These are phyloP conservation scores for Dioctria rufipes DNA, from an alignment of 2,888 invertebrate species.

Conservation along the genomic window DNA sequence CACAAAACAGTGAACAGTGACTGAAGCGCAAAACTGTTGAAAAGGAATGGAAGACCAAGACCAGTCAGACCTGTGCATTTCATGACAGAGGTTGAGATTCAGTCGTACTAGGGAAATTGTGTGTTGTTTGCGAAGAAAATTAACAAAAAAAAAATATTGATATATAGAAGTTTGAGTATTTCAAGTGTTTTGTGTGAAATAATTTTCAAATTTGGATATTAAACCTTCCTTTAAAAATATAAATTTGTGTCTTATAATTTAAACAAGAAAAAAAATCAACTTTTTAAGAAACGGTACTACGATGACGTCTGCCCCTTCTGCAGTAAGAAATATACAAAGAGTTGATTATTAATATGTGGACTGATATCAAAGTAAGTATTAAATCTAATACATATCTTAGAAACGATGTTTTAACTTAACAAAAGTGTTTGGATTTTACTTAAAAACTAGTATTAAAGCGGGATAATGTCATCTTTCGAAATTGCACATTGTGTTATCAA, in stretches of 20 bases:
- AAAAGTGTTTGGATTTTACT: not conserved
- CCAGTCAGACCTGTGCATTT: slow-evolving; percentile 60
- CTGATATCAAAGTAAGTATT: slow-evolving; percentile 46
- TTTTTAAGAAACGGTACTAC: not conserved
- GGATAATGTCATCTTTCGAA: slow-evolving; percentile 7
- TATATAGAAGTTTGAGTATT: not conserved
- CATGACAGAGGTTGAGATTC: slow-evolving; percentile 58
- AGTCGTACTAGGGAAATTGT: slow-evolving; percentile 20
- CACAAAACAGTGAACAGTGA: too few relatives aligned
- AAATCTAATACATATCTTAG: not conserved
- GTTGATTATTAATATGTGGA: slow-evolving; percentile 43
- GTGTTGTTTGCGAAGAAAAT: slow-evolving; percentile 16
- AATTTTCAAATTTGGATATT: not conserved
- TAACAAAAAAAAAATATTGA: not conserved
- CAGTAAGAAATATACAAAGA: slow-evolving; percentile 12
- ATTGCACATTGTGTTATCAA: slow-evolving; percentile 45
- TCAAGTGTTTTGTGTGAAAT: slow-evolving; percentile 38
- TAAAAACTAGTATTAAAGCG: not conserved
- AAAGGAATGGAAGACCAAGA: slow-evolving; percentile 57
- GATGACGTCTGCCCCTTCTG: slow-evolving; percentile 34
- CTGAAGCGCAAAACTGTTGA: slow-evolving; percentile 8
- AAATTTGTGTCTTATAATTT: too few relatives aligned
- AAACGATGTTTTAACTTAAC: not conserved
- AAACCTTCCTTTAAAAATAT: too few relatives aligned
- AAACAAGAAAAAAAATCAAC: too few relatives aligned